Evolutionary conservation across 2,797 vertebrate genomes (phyloP).

Genomic region (Sebastes taczanowskii): DNA sequence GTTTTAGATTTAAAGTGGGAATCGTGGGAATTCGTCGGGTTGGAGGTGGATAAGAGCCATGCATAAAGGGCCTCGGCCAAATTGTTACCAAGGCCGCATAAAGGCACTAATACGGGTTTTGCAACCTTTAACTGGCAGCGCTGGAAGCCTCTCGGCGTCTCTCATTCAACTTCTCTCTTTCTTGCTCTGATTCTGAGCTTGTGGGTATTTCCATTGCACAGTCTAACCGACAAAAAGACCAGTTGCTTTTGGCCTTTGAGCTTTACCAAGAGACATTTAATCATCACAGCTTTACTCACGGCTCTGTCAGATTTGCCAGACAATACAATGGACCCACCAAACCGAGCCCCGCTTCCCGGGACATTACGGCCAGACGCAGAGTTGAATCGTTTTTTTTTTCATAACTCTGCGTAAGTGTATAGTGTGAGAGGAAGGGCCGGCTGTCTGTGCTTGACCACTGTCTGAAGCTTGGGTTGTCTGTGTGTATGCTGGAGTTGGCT

Average conservation of each 20-base stretch:
- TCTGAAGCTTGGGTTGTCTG: slow-evolving; percentile 48
- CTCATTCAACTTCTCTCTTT: slow-evolving; percentile 48
- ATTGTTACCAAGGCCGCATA: slow-evolving; percentile 51
- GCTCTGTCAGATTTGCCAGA: slow-evolving; percentile 72
- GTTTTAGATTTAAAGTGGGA: slow-evolving; percentile 47
- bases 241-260: slow-evolving; percentile 78
- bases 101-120: slow-evolving; percentile 57
- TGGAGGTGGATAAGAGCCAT: slow-evolving; percentile 50
- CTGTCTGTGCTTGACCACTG: slow-evolving; percentile 50
- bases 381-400: slow-evolving; percentile 41
- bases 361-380: slow-evolving; percentile 32
- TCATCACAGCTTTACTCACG: slow-evolving; percentile 75
- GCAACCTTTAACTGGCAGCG: slow-evolving; percentile 49
- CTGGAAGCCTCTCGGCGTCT: slow-evolving; percentile 37
- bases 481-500: slow-evolving; percentile 44
- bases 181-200: slow-evolving; percentile 61
- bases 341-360: slow-evolving; percentile 49
- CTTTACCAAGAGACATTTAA: slow-evolving; percentile 71
- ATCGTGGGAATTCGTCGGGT: slow-evolving; percentile 50
- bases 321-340: slow-evolving; percentile 72
- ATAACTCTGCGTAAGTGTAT: slow-evolving; percentile 29
- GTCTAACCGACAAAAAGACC: slow-evolving; percentile 76
- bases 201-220: slow-evolving; percentile 78
- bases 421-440: slow-evolving; percentile 47
- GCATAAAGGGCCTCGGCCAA: slow-evolving; percentile 42